Evolutionary conservation across 1,140 invertebrate genomes (phyloP).

Genomic region (Steinernema feltiae): DNA sequence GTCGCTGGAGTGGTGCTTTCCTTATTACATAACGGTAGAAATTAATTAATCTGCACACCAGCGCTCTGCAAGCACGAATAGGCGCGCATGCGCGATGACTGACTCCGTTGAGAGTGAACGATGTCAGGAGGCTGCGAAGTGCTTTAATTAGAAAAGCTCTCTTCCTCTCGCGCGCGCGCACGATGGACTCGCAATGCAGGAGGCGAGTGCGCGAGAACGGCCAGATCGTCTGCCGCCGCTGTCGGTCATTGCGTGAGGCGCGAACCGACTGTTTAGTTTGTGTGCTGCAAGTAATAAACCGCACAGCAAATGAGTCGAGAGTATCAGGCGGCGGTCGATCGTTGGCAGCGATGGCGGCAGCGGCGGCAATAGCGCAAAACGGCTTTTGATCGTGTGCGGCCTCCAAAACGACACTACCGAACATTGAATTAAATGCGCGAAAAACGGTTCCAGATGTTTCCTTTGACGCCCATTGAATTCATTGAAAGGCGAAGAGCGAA

Average conservation of each 20-base stretch:
- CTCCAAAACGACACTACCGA: not conserved
- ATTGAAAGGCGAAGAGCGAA: no score
- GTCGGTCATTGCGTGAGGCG: not conserved
- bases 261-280: no score
- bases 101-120: not conserved
- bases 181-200: no score
- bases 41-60: constrained; percentile 1
- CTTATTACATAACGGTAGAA: constrained; percentile 8
- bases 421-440: constrained; percentile 2
- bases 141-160: constrained; percentile 10
- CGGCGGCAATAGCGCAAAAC: not conserved
- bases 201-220: not conserved
- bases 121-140: constrained; percentile 7
- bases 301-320: not conserved
- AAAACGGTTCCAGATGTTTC: constrained; percentile 15
- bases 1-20: no score
- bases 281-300: not conserved
- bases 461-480: constrained; percentile 11
- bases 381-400: not conserved
- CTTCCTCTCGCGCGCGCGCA: no score
- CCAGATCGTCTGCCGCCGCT: not conserved
- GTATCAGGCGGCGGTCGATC: no score
- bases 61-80: not conserved
- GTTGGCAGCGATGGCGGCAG: not conserved
- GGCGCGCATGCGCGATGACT: not conserved